Evolutionary conservation across 2,888 invertebrate species (phyloP).

Genomic region (Bellardia bayeri): DNA sequence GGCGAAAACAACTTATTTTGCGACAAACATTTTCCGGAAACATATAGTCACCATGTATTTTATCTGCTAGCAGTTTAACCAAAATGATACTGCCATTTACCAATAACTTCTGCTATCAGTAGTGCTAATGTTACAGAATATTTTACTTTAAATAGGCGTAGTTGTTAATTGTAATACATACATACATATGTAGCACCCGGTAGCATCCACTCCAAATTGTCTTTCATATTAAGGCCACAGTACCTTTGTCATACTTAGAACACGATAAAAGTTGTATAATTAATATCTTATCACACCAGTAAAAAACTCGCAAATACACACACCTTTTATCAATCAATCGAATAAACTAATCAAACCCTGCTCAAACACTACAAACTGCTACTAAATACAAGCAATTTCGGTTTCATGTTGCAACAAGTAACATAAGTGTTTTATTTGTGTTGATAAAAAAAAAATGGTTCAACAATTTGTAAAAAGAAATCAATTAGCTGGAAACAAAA

Average conservation of each 20-base stretch:
- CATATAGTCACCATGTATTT: too few relatives aligned
- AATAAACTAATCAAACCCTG: neutral
- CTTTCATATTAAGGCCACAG: neutral
- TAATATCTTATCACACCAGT: slow-evolving; percentile 32
- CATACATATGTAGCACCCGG: neutral
- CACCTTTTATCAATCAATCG: slow-evolving; percentile 1
- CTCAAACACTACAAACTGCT: slow-evolving; percentile 4
- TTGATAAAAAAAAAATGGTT: neutral
- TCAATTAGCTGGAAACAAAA: too few relatives aligned
- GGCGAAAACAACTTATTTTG: too few relatives aligned
- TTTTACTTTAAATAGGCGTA: too few relatives aligned
- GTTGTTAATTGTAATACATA: too few relatives aligned
- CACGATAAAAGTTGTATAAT: neutral
- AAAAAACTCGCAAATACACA: neutral
- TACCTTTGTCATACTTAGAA: neutral
- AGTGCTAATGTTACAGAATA: too few relatives aligned
- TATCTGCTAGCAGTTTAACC: too few relatives aligned
- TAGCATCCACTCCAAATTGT: neutral
- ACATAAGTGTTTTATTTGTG: neutral
- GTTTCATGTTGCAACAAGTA: slow-evolving; percentile 22
- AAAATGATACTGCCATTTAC: too few relatives aligned
- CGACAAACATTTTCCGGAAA: too few relatives aligned
- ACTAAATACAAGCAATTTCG: slow-evolving; percentile 6
- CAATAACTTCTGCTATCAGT: too few relatives aligned
- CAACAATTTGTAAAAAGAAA: too few relatives aligned